Conservation (phyloP, 1,140 invertebrate species). For the Drosophila arawakana region DNA sequence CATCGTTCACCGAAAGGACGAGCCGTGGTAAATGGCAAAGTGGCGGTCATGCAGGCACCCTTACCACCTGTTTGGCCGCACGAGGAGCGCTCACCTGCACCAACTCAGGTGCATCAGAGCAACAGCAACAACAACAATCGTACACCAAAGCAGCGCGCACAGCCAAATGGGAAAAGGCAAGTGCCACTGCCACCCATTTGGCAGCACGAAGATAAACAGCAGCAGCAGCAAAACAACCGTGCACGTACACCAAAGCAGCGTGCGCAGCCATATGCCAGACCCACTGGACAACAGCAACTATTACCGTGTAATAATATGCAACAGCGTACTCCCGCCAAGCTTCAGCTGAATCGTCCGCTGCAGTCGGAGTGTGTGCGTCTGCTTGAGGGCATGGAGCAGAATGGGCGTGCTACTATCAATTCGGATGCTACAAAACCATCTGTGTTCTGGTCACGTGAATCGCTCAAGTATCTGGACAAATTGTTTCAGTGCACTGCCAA, state of each 20-base stretch:
- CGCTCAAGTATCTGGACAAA: conserved; percentile 70
- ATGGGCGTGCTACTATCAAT: conserved; percentile 42
- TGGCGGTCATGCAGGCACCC: conserved; percentile 12
- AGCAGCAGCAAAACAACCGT: conserved; percentile 15
- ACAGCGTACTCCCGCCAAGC: conserved; percentile 43
- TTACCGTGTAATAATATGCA: conserved; percentile 57
- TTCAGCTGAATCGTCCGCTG: conserved; percentile 45
- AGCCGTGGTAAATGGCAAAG: background rate
- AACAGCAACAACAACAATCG: conserved; percentile 27
- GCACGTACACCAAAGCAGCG: conserved; percentile 32
- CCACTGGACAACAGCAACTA: conserved; percentile 20
- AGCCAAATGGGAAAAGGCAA: background rate
- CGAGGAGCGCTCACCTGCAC: conserved; percentile 1
- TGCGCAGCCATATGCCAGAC: conserved; percentile 6
- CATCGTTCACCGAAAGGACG: conserved; percentile 13
- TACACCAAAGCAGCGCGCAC: conserved; percentile 23
- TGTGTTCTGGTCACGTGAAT: conserved; percentile 78
- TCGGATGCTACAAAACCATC: conserved; percentile 61
- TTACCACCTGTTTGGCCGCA: conserved; percentile 18
- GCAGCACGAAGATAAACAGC: conserved; percentile 28
- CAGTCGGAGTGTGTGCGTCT: conserved; percentile 56
- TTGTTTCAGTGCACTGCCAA: conserved; percentile 53
- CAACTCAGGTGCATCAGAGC: conserved; percentile 1
- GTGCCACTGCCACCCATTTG: conserved; percentile 29
- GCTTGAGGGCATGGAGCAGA: conserved; percentile 42